Base-by-base conservation (phyloP, 2,113 vertebrate species). In the Apteryx owenii region DNA sequence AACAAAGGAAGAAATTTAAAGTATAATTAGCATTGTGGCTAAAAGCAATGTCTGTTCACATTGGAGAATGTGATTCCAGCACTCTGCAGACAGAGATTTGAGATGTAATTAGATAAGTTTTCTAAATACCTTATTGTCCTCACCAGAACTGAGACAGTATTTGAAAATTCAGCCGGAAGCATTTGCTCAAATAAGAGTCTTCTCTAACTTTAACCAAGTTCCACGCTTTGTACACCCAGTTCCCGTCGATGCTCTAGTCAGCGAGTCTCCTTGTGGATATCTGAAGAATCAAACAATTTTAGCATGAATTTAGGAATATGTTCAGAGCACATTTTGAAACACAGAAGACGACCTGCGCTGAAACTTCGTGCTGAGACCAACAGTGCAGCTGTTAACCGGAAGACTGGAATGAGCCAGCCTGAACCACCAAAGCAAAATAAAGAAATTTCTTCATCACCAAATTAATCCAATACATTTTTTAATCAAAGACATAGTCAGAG, bases 191-290 rank as follows among this genome's bases (percentile, higher is more conserved):
- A 26, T 29, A 36, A 76, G 66, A 50, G 18, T 11, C 68, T 44
- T 54, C 40, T 80, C 62, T 28, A 38, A 46, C 23, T 73, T 51
- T 5, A 42, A 13, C 3, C 12, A 64, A 46, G 42, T n/a, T 23
- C 50, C 58, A 33, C 5, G 44, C 68, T 64, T 48, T 25, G 54
- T n/a, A 0, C 2, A 12, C 26, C 64, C 31, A 0, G 31, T 20
- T 72, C 20, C 62, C 38, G 9, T 6, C 22, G 19, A 7, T 75
- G 20, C 15, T 61, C 36, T 12, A 51, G 60, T 36, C 66, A 36
- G 19, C 6, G 72, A 65, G 7, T 33, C 79, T 70, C 33, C 68
- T 64, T 19, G 48, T 12, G 21, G 38, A 12, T 46, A 10, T 33
- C 3, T 36, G 56, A 58, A 76, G 70, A 18, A 86, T 4, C 29